Base-by-base conservation (phyloP, 2,888 invertebrate species). In the Parelbella ahira region DNA sequence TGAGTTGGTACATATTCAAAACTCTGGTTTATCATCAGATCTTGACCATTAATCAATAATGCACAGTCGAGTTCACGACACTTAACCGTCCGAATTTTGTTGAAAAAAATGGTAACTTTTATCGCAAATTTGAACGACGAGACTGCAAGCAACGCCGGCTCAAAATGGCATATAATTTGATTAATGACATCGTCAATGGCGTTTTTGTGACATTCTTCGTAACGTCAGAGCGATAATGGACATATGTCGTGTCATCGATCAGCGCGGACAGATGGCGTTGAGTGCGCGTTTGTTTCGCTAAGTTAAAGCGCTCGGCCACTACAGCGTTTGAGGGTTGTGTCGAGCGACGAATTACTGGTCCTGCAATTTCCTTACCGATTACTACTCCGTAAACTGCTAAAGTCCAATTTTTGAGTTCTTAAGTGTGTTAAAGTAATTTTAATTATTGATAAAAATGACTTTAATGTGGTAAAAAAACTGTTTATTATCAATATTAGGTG, bases 221-320 rank as follows among this genome's bases (percentile, higher is more conserved):
- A n/a, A n/a, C 50, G 20, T 49, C 44, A 47, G 48, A 61, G 60
- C 68, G 67, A 70, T 77, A 77, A 81, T 80, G 81, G 83, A 82
- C 86, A 84, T 74, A 78, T 84, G 84, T 81, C 80, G 68, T 67
- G 68, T 61, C 72, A 82, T 84, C 81, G 74, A 81, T 83, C 82
- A 83, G 60, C 37, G 58, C 57, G 60, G 74, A 67, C 78, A 76
- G 73, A 73, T 76, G 78, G 66, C 69, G 64, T 12, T 53, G 63
- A 72, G 68, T 65, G 72, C 65, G 60, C 66, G 66, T 66, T 68
- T 68, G 68, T 70, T 68, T 63, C 60, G 66, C 59, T 53, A 56
- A 67, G 23, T 21, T 39, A 30, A 21, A 10, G 38, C 21, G 28
- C 15, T 13, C 27, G 21, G 5, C 27, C 21, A 18, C 21, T 29